These are phyloP conservation scores for Meloidogyne hapla DNA, from an alignment of 1,140 invertebrate genomes.

Conservation along the genomic window DNA sequence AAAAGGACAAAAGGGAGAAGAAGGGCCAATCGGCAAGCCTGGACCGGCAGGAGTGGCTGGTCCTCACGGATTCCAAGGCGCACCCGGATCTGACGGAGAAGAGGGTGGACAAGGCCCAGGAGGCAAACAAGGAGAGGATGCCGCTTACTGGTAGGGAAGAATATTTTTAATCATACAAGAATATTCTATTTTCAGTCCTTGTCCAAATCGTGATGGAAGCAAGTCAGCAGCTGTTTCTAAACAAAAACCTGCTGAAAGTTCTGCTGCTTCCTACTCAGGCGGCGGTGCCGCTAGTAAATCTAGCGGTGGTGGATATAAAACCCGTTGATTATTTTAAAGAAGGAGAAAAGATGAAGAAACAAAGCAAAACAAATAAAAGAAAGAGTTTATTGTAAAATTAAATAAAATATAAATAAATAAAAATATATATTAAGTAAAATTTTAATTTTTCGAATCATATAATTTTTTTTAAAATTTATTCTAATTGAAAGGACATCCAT, in stretches of 20 bases:
- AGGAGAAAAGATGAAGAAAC: too few relatives aligned
- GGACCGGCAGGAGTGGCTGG: conserved; percentile 37
- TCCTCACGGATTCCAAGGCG: conserved; percentile 40
- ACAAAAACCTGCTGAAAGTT: neutral
- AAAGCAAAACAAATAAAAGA: too few relatives aligned
- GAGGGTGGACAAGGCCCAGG: conserved; percentile 38
- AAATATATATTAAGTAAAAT: too few relatives aligned
- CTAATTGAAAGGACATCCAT: too few relatives aligned
- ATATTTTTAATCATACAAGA: too few relatives aligned
- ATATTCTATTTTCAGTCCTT: conserved; percentile 13
- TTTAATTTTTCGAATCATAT: too few relatives aligned
- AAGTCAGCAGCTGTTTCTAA: neutral
- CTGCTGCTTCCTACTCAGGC: too few relatives aligned
- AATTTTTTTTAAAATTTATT: too few relatives aligned
- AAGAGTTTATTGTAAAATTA: too few relatives aligned
- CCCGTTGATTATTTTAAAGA: too few relatives aligned
- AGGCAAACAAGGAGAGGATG: conserved; percentile 23
- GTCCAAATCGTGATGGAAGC: conserved; percentile 27
- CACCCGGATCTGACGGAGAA: conserved; percentile 43
- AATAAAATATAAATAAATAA: too few relatives aligned
- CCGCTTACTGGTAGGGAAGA: conserved; percentile 25
- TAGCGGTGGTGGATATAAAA: neutral
- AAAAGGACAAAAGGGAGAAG: conserved; percentile 36
- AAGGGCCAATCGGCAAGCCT: conserved; percentile 37
- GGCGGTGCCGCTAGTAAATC: neutral